Evolutionary conservation across 2,113 vertebrate species (phyloP).

Genomic region (Geococcyx californianus): DNA sequence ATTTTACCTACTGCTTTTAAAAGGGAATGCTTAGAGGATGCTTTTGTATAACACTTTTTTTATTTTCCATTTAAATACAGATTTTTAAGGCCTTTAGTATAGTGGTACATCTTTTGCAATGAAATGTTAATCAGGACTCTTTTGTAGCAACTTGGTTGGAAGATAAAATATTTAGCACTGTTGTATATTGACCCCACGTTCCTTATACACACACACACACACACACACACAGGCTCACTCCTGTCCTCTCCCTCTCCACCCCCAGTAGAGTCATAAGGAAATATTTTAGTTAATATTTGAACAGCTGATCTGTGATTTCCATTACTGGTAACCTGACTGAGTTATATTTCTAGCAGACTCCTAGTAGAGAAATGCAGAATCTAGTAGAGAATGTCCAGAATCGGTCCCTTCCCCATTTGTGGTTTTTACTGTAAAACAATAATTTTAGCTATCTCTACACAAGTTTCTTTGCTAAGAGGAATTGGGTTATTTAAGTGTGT

Average conservation of each 20-base stretch:
- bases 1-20: slow-evolving; percentile 48
- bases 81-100: slow-evolving; percentile 59
- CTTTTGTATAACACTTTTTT: slow-evolving; percentile 50
- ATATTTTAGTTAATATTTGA: not conserved
- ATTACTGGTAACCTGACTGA: not conserved
- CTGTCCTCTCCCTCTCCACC: not conserved
- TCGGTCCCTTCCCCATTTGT: not conserved
- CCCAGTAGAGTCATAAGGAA: not conserved
- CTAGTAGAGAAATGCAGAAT: not conserved
- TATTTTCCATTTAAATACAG: slow-evolving; percentile 68
- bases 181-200: slow-evolving; percentile 16
- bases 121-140: slow-evolving; percentile 60
- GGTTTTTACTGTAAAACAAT: not conserved
- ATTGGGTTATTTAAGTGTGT: not conserved
- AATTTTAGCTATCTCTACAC: not conserved
- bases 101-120: slow-evolving; percentile 44
- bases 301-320: not conserved
- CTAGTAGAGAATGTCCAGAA: not conserved
- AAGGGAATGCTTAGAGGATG: slow-evolving; percentile 33
- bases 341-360: not conserved
- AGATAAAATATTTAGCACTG: slow-evolving; percentile 60
- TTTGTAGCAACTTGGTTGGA: slow-evolving; percentile 45
- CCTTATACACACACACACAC: not conserved
- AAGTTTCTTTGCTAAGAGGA: not conserved
- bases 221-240: not conserved